Percentiles rank a stretch among this genome's conserved stretches.
phyloP scores from a whole-genome alignment of 2,888 invertebrate species.

The Drosophila niveifrons region DNA sequence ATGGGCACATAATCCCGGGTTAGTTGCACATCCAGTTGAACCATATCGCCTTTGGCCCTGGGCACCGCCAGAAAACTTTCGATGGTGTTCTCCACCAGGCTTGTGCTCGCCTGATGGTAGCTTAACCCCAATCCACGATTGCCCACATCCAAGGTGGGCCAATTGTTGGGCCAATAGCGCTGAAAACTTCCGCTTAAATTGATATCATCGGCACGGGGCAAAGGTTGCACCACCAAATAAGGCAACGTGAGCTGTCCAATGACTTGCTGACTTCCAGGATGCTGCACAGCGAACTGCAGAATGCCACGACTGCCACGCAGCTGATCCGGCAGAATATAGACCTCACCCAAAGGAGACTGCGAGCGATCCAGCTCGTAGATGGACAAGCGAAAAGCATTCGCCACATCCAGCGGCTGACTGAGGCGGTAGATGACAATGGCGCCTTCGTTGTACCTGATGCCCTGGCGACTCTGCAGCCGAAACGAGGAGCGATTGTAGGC shows the following conservation, averaged over 20 bases:
- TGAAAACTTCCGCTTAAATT: constrained; percentile 92
- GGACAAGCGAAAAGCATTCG: constrained; percentile 65
- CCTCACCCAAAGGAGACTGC: constrained; percentile 88
- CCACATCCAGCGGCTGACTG: constrained; percentile 58
- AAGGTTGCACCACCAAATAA: constrained; percentile 86
- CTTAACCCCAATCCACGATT: constrained; percentile 97
- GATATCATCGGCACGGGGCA: constrained; percentile 86
- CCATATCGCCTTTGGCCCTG: constrained; percentile 96
- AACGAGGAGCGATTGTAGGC: constrained; percentile 70
- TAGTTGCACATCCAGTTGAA: constrained; percentile 98
- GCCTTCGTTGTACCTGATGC: constrained; percentile 65
- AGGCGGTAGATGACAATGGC: constrained; percentile 75
- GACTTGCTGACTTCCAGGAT: constrained; percentile 89
- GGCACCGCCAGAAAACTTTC: constrained; percentile 96
- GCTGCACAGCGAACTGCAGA: constrained; percentile 89
- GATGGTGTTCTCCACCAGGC: constrained; percentile 94
- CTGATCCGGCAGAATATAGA: constrained; percentile 93
- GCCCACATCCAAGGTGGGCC: constrained; percentile 96
- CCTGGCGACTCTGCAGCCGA: constrained; percentile 54
- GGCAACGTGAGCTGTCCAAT: constrained; percentile 90
- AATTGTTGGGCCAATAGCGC: constrained; percentile 93
- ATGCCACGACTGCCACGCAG: constrained; percentile 90
- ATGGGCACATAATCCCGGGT: constrained; percentile 97
- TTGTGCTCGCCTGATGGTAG: constrained; percentile 90
- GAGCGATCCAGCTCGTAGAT: constrained; percentile 48